Conservation (phyloP, 2,797 vertebrate genomes). For the Pseudotriccus pelzelni region DNA sequence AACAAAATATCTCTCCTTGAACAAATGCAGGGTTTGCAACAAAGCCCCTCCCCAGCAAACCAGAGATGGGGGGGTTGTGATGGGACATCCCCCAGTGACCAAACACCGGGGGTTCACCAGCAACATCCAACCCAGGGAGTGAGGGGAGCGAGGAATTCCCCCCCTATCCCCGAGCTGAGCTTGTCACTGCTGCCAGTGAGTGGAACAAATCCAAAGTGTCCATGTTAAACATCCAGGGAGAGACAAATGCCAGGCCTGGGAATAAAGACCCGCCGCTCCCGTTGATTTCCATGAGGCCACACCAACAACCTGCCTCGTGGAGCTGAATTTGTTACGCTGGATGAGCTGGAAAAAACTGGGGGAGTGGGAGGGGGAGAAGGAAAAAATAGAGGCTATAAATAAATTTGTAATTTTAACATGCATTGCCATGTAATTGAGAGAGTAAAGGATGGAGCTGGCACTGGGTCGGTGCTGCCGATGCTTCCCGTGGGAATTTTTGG, state of each 20-base stretch:
- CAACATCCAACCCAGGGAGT: accelerated
- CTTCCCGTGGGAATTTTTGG: not conserved
- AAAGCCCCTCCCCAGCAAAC: not conserved
- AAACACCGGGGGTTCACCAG: not conserved
- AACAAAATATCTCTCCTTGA: not conserved
- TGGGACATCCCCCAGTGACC: accelerated
- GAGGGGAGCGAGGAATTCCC: not conserved
- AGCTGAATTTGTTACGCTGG: slow-evolving; percentile 69
- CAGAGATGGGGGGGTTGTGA: not conserved
- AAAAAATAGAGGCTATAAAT: slow-evolving; percentile 60
- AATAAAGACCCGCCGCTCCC: slow-evolving; percentile 17
- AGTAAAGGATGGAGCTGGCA: not conserved
- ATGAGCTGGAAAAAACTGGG: slow-evolving; percentile 62
- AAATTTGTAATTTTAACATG: slow-evolving; percentile 72
- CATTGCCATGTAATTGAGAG: slow-evolving; percentile 69
- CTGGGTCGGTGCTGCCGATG: not conserved
- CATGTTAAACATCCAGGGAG: slow-evolving; percentile 23
- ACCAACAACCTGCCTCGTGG: slow-evolving; percentile 63
- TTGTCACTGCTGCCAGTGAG: not conserved
- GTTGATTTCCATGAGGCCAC: slow-evolving; percentile 65
- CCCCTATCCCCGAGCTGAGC: not conserved
- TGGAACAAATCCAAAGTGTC: slow-evolving; percentile 67
- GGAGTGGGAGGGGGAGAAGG: not conserved
- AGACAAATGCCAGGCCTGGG: slow-evolving; percentile 3
- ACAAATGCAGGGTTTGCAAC: accelerated